Base-by-base conservation (phyloP, 1,140 invertebrate species). In the Anoplolepis gracilipes region DNA sequence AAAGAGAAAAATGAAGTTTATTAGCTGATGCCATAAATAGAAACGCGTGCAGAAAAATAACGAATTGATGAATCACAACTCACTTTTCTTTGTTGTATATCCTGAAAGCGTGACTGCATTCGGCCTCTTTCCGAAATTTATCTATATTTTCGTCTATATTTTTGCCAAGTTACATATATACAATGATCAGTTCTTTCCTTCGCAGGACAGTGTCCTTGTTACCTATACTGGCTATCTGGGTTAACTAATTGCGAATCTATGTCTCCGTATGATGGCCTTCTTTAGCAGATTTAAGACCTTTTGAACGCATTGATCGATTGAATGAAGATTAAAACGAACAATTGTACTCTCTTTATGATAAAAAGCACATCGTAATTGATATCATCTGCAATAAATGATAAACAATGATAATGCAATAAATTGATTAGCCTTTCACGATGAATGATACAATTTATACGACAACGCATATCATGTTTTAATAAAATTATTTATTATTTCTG, bases 241-340 rank as follows among this genome's bases (percentile, higher is more conserved):
- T 93, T 92, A 93, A 92, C 85, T 90, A 92, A 92, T 92, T 92
- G 82, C 87, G 76, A 82, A 89, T 90, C 86, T 90, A 87, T 79
- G 67, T 78, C 84, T 76, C 84, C 88, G 39, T 76, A 11, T 36
- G 72, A 22, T 22, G 8, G n/a, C 55, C 5, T 16, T 39, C 53
- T 77, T 33, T 25, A 61, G 25, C 13, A 59, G 33, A 49, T 57
- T 85, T 72, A 36, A 59, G 36, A 81, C 64, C 22, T 55, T 73
- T 73, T 5, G 62, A 69, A 22, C 13, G 13, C 16, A 79, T 53
- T 79, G 30, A 25, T 16, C 25, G 16, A n/a, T n/a, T n/a, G 16
- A 49, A 70, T 81, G 49, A 72, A 36, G 2, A 46, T 33, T 5
- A 42, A 28, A 2, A 78, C 5, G 22, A 39, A 39, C 19, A 42